Evolutionary conservation across 2,113 vertebrate genomes (phyloP), one percentile per base, ranked within the genome.

Genomic region (Malurus cyaneus): DNA sequence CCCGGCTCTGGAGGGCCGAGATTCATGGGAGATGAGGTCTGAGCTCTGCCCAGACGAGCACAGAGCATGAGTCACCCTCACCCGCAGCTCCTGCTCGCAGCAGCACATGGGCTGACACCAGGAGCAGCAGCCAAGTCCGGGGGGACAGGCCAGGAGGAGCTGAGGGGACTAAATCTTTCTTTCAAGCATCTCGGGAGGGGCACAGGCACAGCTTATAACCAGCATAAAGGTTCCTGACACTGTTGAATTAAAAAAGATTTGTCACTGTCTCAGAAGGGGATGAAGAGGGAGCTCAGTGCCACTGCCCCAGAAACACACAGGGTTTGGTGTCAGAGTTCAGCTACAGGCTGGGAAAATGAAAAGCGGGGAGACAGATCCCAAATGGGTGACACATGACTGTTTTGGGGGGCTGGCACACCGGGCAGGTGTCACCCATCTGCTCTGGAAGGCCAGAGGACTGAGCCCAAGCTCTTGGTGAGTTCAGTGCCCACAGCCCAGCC

Each of bases 1-100:
- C 83, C 18, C 3, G 28, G 65, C 89, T 67, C 69, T 1, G 41
- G 49, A 42, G 12, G 10, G 44, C 54, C 2, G 5, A 12, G 92
- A 96, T 93, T 86, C 93, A 93, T 92, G 59, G 2, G 52, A 17
- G 83, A 91, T 95, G 92, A 92, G 71, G 72, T 93, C 94, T 95
- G 92, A 92, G 71, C 69, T 93, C 94, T 91, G 73, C 42, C 80
- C 70, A 19, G 94, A 64, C 57, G 56, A 95, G 94, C 95, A 67
- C 44, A 53, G 86, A 10, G 9, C 14, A 76, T 94, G 95, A 96
- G 96, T 95, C 93, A 94, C 80, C 54, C 76, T 66, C 41, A 6
- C 39, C 39, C 50, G 2, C 3, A 20, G 74, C 65, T 83, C 77
- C 72, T 9, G 46, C 81, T 12, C 32, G 1, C 2, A 12, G 1